phyloP scores from a whole-genome alignment of 2,888 invertebrate species.

The Clitarchus hookeri region DNA sequence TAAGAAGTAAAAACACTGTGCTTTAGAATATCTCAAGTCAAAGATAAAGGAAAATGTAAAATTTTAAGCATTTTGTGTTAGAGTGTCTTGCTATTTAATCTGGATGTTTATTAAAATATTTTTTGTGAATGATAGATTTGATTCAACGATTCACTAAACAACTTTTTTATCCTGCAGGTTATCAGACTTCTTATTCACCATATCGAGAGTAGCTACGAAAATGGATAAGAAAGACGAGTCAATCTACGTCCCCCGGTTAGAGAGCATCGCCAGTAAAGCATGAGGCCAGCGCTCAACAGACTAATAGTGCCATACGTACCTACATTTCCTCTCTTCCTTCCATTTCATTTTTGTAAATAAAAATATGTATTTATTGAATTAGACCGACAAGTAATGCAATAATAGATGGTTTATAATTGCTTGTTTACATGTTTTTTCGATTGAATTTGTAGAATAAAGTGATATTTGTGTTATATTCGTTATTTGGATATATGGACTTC shows the following conservation, averaged over 20 bases:
- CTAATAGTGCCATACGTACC: background rate
- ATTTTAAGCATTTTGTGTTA: too few species aligned
- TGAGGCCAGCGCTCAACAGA: background rate
- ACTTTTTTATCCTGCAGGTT: conserved; percentile 52
- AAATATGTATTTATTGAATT: background rate
- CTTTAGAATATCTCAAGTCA: too few species aligned
- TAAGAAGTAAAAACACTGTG: too few species aligned
- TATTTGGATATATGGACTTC: too few species aligned
- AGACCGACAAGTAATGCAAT: background rate
- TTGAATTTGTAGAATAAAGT: background rate
- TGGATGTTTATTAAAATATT: too few species aligned
- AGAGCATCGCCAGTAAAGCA: conserved; percentile 38
- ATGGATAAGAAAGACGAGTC: conserved; percentile 66
- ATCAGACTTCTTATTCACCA: conserved; percentile 69
- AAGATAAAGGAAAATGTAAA: too few species aligned
- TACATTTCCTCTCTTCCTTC: background rate
- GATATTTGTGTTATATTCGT: background rate
- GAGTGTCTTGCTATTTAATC: too few species aligned
- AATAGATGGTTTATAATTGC: background rate
- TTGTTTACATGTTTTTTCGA: background rate
- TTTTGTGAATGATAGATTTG: too few species aligned
- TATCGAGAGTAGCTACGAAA: conserved; percentile 68
- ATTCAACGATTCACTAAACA: background rate
- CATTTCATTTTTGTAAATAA: background rate
- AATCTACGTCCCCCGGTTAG: conserved; percentile 62